A percentile compares a stretch with the other conserved stretches of the same genome.
Evolutionary conservation across 2,113 vertebrate species (phyloP).

Genomic region (Aplodontia rufa): DNA sequence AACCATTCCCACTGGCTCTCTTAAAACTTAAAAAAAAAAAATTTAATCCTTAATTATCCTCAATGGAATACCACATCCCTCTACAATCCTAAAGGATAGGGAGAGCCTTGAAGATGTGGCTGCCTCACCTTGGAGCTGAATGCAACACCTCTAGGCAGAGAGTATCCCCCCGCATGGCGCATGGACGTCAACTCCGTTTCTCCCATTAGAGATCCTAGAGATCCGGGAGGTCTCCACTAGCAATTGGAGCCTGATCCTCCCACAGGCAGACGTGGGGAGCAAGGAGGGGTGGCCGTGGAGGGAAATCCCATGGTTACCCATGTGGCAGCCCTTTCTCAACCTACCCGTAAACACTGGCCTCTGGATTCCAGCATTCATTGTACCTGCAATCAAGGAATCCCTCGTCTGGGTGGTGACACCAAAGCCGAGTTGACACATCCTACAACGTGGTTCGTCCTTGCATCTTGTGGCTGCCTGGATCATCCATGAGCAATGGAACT

Average conservation of each 20-base stretch:
- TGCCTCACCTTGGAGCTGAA: conserved; percentile 33
- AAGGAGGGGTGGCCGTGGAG: fast-evolving
- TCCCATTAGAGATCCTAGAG: neutral
- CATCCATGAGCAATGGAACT: neutral
- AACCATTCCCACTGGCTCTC: neutral
- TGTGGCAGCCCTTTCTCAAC: neutral
- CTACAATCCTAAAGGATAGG: neutral
- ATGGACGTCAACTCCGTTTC: neutral
- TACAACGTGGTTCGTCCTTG: neutral
- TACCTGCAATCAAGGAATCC: neutral
- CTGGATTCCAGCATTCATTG: neutral
- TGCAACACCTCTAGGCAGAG: neutral
- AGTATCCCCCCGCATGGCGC: neutral
- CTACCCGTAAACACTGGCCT: neutral
- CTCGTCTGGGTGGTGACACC: neutral
- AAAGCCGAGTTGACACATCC: neutral
- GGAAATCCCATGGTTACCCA: neutral
- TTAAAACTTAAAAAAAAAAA: neutral
- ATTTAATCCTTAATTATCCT: neutral
- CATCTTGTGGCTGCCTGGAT: neutral
- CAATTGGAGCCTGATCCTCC: neutral
- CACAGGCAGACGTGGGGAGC: neutral
- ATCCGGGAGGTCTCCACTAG: neutral
- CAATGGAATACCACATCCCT: neutral
- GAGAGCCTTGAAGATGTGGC: neutral